Percentiles rank a stretch among this genome's conserved stretches.
Conservation (phyloP, 2,113 vertebrate genomes). For the Illadopsis cleaveri region DNA sequence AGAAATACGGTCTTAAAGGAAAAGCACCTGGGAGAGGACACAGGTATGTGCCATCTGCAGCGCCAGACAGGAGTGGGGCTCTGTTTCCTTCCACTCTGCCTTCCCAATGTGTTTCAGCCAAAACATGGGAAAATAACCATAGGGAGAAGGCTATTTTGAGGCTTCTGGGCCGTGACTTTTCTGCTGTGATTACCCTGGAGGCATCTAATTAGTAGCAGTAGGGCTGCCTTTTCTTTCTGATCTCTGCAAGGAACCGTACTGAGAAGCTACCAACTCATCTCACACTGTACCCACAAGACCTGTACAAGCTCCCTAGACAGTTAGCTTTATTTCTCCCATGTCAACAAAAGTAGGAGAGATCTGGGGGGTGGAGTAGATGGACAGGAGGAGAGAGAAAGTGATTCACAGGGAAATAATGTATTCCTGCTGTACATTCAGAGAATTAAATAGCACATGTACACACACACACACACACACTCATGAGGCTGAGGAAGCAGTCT, state of each 20-base stretch:
- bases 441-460: constrained; percentile 24
- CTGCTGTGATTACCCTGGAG: constrained; percentile 3
- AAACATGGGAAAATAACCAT: not conserved
- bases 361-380: constrained; percentile 35
- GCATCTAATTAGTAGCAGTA: not conserved
- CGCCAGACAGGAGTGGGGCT: not conserved
- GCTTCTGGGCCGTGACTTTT: not conserved
- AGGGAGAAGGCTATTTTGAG: constrained; percentile 21
- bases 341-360: constrained; percentile 10
- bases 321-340: constrained; percentile 4
- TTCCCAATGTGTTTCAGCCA: not conserved
- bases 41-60: not conserved
- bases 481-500: constrained; percentile 54
- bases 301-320: not conserved
- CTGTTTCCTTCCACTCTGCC: not conserved
- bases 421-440: constrained; percentile 58
- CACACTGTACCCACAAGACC: not conserved
- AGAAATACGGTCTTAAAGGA: not conserved
- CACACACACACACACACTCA: constrained; percentile 33
- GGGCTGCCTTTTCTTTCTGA: constrained; percentile 2
- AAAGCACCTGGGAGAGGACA: not conserved
- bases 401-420: constrained; percentile 38
- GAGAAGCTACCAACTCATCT: constrained; percentile 15
- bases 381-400: constrained; percentile 27
- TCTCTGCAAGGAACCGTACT: not conserved